Evolutionary conservation across 2,113 vertebrate species (phyloP).

Genomic region (Arvicanthis niloticus): DNA sequence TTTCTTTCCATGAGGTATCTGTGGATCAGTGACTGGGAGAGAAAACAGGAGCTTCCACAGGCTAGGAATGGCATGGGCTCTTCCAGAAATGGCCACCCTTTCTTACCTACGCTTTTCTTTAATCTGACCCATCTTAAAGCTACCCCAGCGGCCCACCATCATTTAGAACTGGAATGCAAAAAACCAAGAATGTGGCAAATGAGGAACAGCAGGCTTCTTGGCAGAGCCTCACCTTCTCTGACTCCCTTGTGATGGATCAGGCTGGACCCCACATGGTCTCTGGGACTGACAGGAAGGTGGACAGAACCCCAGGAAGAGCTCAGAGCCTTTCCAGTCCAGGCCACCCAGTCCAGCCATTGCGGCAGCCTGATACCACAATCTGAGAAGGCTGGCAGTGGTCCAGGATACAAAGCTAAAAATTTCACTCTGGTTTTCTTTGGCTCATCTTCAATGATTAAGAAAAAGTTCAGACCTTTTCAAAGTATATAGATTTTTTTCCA

Average conservation of each 20-base stretch:
- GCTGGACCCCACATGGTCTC: background rate
- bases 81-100: background rate
- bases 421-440: background rate
- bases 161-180: background rate
- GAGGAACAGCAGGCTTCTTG: background rate
- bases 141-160: background rate
- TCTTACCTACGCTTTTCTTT: background rate
- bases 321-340: background rate
- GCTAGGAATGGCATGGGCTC: background rate
- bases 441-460: background rate
- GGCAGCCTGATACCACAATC: rapidly evolving
- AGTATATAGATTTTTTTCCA: background rate
- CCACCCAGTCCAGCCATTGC: rapidly evolving
- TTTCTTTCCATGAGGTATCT: background rate
- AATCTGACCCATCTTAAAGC: too few species aligned
- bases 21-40: rapidly evolving
- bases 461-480: conserved; percentile 23
- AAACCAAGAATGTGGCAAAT: background rate
- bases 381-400: background rate
- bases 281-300: background rate
- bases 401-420: background rate
- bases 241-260: too few species aligned
- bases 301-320: background rate
- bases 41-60: background rate
- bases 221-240: background rate